Percentiles rank a stretch among this genome's conserved stretches.
phyloP scores from a whole-genome alignment of 2,888 invertebrate genomes.

The Mechanitis messenoides region DNA sequence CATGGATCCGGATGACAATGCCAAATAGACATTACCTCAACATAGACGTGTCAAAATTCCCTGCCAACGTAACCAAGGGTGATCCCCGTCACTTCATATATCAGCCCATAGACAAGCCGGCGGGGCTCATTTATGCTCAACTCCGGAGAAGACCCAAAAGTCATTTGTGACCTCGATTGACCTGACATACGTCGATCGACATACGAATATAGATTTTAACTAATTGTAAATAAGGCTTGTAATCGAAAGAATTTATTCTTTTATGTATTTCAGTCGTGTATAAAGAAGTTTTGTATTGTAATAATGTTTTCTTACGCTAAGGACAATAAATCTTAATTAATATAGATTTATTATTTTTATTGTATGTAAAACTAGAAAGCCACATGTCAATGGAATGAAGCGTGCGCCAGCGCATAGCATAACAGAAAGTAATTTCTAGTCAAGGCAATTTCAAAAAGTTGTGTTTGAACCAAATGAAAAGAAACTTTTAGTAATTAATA shows the following conservation, averaged over 20 bases:
- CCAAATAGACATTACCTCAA: slow-evolving; percentile 89
- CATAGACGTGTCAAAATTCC: slow-evolving; percentile 85
- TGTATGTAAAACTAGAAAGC: neutral
- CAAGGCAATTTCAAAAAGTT: slow-evolving; percentile 24
- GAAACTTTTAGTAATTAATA: slow-evolving; percentile 8
- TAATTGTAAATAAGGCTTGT: slow-evolving; percentile 9
- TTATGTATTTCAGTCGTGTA: slow-evolving; percentile 5
- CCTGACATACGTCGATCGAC: neutral
- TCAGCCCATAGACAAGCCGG: slow-evolving; percentile 86
- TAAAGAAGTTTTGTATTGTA: slow-evolving; percentile 12
- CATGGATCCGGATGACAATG: slow-evolving; percentile 84
- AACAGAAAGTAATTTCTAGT: slow-evolving; percentile 28
- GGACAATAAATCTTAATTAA: slow-evolving; percentile 1
- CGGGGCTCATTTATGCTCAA: slow-evolving; percentile 85
- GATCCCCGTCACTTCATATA: slow-evolving; percentile 82
- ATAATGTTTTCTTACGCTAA: too few species aligned
- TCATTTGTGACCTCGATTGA: slow-evolving; percentile 59
- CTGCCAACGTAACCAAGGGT: slow-evolving; percentile 77
- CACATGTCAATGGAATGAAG: too few species aligned
- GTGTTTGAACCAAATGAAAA: slow-evolving; percentile 14
- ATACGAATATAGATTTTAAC: slow-evolving; percentile 7
- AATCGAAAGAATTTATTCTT: slow-evolving; percentile 31
- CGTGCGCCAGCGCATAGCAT: neutral
- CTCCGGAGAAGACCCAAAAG: slow-evolving; percentile 78
- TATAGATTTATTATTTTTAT: neutral